Conservation (phyloP, 1,140 invertebrate genomes). For the Charaxes varanes region DNA sequence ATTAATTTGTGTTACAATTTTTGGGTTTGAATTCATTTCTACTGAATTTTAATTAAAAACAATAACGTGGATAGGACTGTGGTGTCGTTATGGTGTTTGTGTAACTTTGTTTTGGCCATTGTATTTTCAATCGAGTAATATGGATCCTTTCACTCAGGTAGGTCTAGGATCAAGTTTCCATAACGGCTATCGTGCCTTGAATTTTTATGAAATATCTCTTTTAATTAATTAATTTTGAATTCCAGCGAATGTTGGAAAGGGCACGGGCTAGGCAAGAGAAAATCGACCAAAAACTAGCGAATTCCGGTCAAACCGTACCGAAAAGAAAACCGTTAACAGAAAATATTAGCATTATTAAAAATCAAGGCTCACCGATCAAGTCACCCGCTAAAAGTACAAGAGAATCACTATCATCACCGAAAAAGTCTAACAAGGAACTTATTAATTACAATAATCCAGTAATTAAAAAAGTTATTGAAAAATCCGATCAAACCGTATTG, state of each 20-base stretch:
- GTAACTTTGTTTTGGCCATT: constrained; percentile 10
- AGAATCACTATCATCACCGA: constrained; percentile 40
- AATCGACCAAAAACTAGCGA: constrained; percentile 67
- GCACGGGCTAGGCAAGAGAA: constrained; percentile 68
- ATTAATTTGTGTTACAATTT: constrained; percentile 19
- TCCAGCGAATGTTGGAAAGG: constrained; percentile 70
- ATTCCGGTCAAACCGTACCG: constrained; percentile 53
- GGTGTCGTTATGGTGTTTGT: constrained; percentile 21
- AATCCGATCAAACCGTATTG: constrained; percentile 30
- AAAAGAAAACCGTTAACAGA: constrained; percentile 59
- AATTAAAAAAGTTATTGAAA: constrained; percentile 26
- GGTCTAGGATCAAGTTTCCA: constrained; percentile 25
- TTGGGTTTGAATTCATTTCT: constrained; percentile 14
- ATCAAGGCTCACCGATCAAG: constrained; percentile 34
- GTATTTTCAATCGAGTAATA: constrained; percentile 20
- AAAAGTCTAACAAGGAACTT: constrained; percentile 28
- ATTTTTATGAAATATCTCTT: constrained; percentile 9
- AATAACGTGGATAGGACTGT: not conserved
- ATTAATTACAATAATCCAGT: constrained; percentile 28
- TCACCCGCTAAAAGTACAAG: constrained; percentile 38
- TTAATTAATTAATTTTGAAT: constrained; percentile 8
- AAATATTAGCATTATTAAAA: constrained; percentile 40
- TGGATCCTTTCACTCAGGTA: constrained; percentile 73
- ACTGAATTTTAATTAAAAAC: constrained; percentile 1
- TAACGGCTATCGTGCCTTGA: constrained; percentile 24